Evolutionary conservation across 2,888 invertebrate species (phyloP).

Genomic region (Limnephilus rhombicus): DNA sequence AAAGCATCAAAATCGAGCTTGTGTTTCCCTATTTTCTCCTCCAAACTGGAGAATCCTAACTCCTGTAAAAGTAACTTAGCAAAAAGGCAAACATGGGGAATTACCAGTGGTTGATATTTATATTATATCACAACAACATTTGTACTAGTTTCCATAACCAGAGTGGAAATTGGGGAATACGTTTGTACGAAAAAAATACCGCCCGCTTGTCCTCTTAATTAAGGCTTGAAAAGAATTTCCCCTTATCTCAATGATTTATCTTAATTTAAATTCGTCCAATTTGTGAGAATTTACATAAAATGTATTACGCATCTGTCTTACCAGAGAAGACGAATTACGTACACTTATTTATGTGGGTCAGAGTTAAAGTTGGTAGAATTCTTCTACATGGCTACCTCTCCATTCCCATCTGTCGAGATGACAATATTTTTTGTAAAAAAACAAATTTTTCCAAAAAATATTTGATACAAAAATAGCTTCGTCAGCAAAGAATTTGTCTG

Average conservation of each 20-base stretch:
- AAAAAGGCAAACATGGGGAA: too few relatives aligned
- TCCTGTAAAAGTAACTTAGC: too few relatives aligned
- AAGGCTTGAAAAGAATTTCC: background rate
- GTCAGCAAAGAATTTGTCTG: constrained; percentile 36
- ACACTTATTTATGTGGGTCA: background rate
- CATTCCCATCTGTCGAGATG: background rate
- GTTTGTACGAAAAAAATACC: too few relatives aligned
- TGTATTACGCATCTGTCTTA: background rate
- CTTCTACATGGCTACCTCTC: background rate
- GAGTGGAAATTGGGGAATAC: too few relatives aligned
- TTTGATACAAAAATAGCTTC: background rate
- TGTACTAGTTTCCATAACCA: too few relatives aligned
- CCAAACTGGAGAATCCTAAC: too few relatives aligned
- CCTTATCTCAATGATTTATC: background rate
- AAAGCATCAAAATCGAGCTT: too few relatives aligned
- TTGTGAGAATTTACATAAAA: background rate
- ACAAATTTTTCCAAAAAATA: background rate
- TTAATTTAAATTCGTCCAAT: background rate
- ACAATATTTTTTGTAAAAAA: background rate
- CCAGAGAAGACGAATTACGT: background rate
- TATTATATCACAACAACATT: too few relatives aligned
- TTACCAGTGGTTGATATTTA: too few relatives aligned
- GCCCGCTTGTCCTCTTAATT: background rate
- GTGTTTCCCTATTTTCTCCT: too few relatives aligned
- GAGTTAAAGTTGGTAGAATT: background rate